phyloP scores from a whole-genome alignment of 2,113 vertebrate species.

The Corythornis cristatus region DNA sequence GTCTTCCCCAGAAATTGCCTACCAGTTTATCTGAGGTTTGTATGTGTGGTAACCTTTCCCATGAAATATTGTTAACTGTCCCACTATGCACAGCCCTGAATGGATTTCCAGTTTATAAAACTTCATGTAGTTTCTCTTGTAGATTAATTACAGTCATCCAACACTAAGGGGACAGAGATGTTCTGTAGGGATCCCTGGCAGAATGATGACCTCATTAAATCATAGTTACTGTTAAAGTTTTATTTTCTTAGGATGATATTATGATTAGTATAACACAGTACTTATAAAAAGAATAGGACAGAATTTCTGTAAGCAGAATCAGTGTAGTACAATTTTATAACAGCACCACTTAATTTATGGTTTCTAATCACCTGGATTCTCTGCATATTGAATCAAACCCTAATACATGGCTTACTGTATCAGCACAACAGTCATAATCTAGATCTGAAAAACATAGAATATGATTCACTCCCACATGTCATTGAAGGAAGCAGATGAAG shows the following conservation, averaged over 20 bases:
- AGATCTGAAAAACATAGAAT: neutral
- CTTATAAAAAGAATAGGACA: neutral
- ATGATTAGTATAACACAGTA: neutral
- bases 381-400: neutral
- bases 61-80: neutral
- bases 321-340: neutral
- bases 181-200: neutral
- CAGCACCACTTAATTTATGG: neutral
- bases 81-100: neutral
- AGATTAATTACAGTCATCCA: neutral
- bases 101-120: neutral
- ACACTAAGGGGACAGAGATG: neutral
- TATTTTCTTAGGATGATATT: neutral
- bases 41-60: neutral
- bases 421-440: neutral
- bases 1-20: neutral
- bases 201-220: neutral
- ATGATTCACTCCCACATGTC: neutral
- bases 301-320: neutral
- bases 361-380: neutral
- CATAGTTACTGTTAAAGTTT: neutral
- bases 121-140: neutral
- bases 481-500: neutral
- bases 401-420: neutral
- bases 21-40: neutral